A percentile compares a stretch with the other conserved stretches of the same genome.
Evolutionary conservation across 1,140 invertebrate genomes (phyloP).

Genomic region (Lepeophtheirus salmonis): DNA sequence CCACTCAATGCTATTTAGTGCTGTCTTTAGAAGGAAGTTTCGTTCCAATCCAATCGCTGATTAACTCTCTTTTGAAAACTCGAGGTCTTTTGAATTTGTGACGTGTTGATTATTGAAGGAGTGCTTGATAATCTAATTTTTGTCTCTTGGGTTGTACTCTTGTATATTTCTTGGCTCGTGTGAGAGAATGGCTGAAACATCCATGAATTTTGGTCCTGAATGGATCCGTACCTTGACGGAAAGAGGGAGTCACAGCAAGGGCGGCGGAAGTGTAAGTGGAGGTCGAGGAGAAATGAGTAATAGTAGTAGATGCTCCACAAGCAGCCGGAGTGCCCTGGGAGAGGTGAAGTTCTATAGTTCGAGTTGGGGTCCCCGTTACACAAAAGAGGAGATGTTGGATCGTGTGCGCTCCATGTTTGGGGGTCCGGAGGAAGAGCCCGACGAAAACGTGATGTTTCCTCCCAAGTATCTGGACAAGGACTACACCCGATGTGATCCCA

Average conservation of each 20-base stretch:
- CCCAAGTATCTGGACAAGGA: background rate
- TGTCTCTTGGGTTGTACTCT: no score
- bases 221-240: constrained; percentile 34
- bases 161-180: no score
- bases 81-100: no score
- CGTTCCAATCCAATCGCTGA: no score
- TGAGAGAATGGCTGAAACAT: constrained; percentile 26
- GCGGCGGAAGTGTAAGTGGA: background rate
- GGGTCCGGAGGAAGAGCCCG: constrained; percentile 15
- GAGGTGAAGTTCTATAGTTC: no score
- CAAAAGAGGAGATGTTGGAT: background rate
- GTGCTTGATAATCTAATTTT: no score
- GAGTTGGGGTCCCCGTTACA: constrained; percentile 22
- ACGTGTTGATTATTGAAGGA: no score
- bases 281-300: background rate
- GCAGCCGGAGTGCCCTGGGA: background rate
- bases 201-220: constrained; percentile 35
- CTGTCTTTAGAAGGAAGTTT: no score
- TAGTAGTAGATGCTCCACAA: background rate
- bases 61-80: no score
- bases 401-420: constrained; percentile 1
- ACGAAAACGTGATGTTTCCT: background rate
- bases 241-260: no score
- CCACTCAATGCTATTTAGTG: no score
- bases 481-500: background rate